Base-by-base conservation (phyloP, 1,140 invertebrate genomes). In the Drosophila burlai region DNA sequence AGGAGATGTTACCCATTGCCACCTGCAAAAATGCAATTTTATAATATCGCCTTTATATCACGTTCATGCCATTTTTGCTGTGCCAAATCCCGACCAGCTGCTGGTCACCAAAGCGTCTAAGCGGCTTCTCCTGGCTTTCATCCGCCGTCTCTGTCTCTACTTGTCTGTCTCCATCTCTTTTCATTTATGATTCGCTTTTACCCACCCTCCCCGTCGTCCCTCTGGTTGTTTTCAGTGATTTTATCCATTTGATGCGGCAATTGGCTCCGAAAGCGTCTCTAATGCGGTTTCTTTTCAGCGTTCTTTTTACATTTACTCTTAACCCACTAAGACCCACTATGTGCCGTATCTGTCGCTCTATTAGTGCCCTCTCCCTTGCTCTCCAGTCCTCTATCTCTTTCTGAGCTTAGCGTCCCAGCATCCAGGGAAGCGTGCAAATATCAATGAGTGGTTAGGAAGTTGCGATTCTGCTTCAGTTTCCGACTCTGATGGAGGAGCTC, bases 241-340 rank as follows among this genome's bases (percentile, higher is more conserved):
- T 74, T 43, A 43, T 31, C 38, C 66, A 34, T 74, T 80, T 68
- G 43, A 58, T 49, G 77, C 68, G 62, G 61, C 60, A 80, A 80
- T 80, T 80, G 77, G 49, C 68, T 80, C 16, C 58, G 38, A 80
- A 66, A 65, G 77, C 40, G 57, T 52, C 61, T 62, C 59, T 73
- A 80, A 80, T 80, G 59, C 61, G 57, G 55, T 47, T 43, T 64
- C 64, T 29, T 67, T 45, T 29, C 42, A 29, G 42, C 34, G 31
- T 26, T 45, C 38, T 34, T 36, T 26, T 31, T 10, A 9, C 18
- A 36, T 36, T 43, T 24, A 24, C 52, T 50, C 38, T 63, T 40
- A 60, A 46, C 24, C 57, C 57, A 61, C 61, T 21, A 16, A 21
- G 36, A 54, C 29, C n/a, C 34, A 16, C 52, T 18, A 18, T 47